Percentiles rank a stretch among this genome's conserved stretches.
Evolutionary conservation across 2,888 invertebrate genomes (phyloP).

Genomic region (Drosophila cognata): DNA sequence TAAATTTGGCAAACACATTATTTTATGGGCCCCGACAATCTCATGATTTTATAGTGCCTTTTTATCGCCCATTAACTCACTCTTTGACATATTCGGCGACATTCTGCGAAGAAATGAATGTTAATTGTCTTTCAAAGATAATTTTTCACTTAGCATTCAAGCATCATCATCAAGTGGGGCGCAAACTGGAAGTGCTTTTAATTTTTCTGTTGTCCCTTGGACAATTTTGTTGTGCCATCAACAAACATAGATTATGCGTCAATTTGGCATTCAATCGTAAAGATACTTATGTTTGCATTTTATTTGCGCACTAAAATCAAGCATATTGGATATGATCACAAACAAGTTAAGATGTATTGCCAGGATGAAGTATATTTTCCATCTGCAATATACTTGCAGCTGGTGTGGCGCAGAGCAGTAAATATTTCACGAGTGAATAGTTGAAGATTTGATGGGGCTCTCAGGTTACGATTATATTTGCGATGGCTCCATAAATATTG

Average conservation of each 20-base stretch:
- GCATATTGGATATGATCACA: slow-evolving; percentile 61
- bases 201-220: slow-evolving; percentile 36
- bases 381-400: slow-evolving; percentile 1
- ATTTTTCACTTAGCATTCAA: slow-evolving; percentile 40
- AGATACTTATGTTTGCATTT: slow-evolving; percentile 68
- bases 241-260: slow-evolving; percentile 67
- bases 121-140: slow-evolving; percentile 54
- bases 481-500: slow-evolving; percentile 1
- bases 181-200: slow-evolving; percentile 15
- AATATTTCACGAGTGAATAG: slow-evolving; percentile 15
- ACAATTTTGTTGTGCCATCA: slow-evolving; percentile 49
- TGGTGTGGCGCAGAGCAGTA: slow-evolving; percentile 11
- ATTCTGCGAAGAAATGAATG: slow-evolving; percentile 47
- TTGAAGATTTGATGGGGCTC: slow-evolving; percentile 1
- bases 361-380: slow-evolving; percentile 39
- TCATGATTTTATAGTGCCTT: slow-evolving; percentile 41
- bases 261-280: slow-evolving; percentile 71
- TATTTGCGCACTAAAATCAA: slow-evolving; percentile 56
- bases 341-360: slow-evolving; percentile 57
- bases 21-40: slow-evolving; percentile 36
- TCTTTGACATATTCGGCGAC: slow-evolving; percentile 39
- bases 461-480: background rate
- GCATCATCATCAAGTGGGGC: slow-evolving; percentile 40
- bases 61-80: slow-evolving; percentile 52
- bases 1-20: slow-evolving; percentile 11